phyloP scores from a whole-genome alignment of 2,797 vertebrate species.

The Xenopus petersii region DNA sequence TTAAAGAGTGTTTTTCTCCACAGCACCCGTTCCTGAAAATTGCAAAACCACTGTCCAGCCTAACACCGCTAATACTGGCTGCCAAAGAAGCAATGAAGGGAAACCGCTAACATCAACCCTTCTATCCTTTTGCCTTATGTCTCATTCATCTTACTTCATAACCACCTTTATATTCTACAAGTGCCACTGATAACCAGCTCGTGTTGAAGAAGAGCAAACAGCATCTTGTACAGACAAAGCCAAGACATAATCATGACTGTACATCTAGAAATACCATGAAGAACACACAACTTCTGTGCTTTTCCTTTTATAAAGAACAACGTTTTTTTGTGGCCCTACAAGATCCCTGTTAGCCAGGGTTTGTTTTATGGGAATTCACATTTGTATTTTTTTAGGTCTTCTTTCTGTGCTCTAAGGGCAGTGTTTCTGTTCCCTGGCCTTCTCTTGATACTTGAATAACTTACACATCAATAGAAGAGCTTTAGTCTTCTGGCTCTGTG shows the following conservation, averaged over 20 bases:
- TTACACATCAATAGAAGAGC: conserved; percentile 21
- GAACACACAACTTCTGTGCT: conserved; percentile 10
- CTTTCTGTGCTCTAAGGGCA: conserved; percentile 19
- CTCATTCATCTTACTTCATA: conserved; percentile 26
- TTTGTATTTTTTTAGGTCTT: conserved; percentile 17
- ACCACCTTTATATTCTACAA: conserved; percentile 27
- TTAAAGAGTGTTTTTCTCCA: neutral
- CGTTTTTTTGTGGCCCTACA: conserved; percentile 26
- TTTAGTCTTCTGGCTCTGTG: conserved; percentile 16
- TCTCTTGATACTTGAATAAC: conserved; percentile 49
- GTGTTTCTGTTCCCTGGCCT: conserved; percentile 34
- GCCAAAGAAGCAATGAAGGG: conserved; percentile 99
- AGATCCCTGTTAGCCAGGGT: conserved; percentile 1
- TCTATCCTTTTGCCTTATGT: conserved; percentile 43
- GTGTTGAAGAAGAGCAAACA: neutral
- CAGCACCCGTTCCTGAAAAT: conserved; percentile 98
- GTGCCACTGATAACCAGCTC: conserved; percentile 26
- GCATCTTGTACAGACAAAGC: conserved; percentile 2
- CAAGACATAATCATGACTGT: neutral
- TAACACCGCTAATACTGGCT: conserved; percentile 96
- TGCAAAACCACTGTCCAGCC: conserved; percentile 95
- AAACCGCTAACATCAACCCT: conserved; percentile 77
- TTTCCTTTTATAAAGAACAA: conserved; percentile 13
- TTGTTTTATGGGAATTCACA: conserved; percentile 37
- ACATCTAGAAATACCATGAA: conserved; percentile 12